A percentile compares a stretch with the other conserved stretches of the same genome.
phyloP scores from a whole-genome alignment of 1,140 invertebrate genomes.

The Agrilus planipennis region DNA sequence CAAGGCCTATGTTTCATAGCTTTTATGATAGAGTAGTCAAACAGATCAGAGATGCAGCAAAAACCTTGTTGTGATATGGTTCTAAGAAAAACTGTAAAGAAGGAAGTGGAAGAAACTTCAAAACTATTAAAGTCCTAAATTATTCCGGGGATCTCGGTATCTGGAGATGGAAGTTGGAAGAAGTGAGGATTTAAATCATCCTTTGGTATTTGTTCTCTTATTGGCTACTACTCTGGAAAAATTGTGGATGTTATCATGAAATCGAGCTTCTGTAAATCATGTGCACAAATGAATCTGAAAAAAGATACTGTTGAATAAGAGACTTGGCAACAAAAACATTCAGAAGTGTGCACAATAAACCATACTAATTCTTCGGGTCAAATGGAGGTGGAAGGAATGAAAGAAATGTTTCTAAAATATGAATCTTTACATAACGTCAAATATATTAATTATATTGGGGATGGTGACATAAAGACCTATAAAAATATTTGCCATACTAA shows the following conservation, averaged over 20 bases:
- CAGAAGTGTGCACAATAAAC: slow-evolving; percentile 15
- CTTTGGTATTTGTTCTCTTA: slow-evolving; percentile 15
- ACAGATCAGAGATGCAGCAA: slow-evolving; percentile 9
- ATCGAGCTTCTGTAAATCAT: slow-evolving; percentile 15
- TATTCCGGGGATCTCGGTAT: slow-evolving; percentile 17
- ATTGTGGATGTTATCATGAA: slow-evolving; percentile 17
- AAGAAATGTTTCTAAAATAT: slow-evolving; percentile 17
- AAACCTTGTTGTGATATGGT: slow-evolving; percentile 5
- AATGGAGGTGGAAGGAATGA: slow-evolving; percentile 19
- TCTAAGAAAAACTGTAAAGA: slow-evolving; percentile 2
- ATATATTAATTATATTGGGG: slow-evolving; percentile 20
- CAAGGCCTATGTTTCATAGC: slow-evolving; percentile 1
- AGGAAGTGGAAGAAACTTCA: slow-evolving; percentile 4
- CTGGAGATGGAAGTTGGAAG: slow-evolving; percentile 18
- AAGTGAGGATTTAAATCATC: slow-evolving; percentile 19
- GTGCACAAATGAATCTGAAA: slow-evolving; percentile 12
- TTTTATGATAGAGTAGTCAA: slow-evolving; percentile 11
- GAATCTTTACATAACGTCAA: slow-evolving; percentile 13
- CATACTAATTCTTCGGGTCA: slow-evolving; percentile 17
- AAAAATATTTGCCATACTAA: slow-evolving; percentile 12
- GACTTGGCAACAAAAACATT: slow-evolving; percentile 14
- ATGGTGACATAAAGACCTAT: slow-evolving; percentile 17
- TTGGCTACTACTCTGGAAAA: slow-evolving; percentile 17
- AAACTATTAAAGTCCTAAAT: slow-evolving; percentile 9
- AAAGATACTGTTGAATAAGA: slow-evolving; percentile 11